Percentiles rank a stretch among this genome's conserved stretches.
phyloP scores from a whole-genome alignment of 1,140 invertebrate species.

The Eupeodes corollae region DNA sequence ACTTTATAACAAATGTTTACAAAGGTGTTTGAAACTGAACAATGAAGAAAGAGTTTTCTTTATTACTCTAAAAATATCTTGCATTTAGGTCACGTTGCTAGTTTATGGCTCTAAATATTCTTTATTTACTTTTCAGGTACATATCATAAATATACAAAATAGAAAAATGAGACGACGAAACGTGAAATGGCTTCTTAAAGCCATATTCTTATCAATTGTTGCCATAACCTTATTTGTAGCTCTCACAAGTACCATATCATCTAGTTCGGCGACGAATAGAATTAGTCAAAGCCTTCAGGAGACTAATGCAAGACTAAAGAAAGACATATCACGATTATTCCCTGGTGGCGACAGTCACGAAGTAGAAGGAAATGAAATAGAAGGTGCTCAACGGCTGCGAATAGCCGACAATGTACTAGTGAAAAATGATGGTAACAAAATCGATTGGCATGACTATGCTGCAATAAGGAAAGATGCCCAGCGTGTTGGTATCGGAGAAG shows the following conservation, averaged over 20 bases:
- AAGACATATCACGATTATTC: not conserved
- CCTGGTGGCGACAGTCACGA: not conserved
- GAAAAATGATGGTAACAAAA: constrained; percentile 36
- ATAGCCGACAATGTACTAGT: not conserved
- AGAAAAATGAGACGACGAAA: constrained; percentile 29
- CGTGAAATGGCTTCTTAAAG: constrained; percentile 29
- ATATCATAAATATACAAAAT: too few relatives aligned
- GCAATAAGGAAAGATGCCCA: constrained; percentile 55
- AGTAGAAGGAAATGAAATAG: constrained; percentile 5
- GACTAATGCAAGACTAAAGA: not conserved
- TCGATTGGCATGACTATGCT: constrained; percentile 77
- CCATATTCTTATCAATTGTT: constrained; percentile 17
- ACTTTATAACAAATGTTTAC: too few relatives aligned
- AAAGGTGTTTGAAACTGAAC: too few relatives aligned
- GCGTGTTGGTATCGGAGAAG: constrained; percentile 61
- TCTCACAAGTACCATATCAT: constrained; percentile 29
- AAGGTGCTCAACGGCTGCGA: constrained; percentile 1
- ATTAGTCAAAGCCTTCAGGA: not conserved
- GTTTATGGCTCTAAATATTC: too few relatives aligned
- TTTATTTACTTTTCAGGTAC: too few relatives aligned
- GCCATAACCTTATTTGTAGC: constrained; percentile 22
- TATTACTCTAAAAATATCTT: too few relatives aligned
- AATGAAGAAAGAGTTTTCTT: too few relatives aligned
- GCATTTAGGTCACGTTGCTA: too few relatives aligned
- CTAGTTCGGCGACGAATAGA: constrained; percentile 25